Base-by-base conservation (phyloP, 2,888 invertebrate genomes). In the Eudemis profundana region DNA sequence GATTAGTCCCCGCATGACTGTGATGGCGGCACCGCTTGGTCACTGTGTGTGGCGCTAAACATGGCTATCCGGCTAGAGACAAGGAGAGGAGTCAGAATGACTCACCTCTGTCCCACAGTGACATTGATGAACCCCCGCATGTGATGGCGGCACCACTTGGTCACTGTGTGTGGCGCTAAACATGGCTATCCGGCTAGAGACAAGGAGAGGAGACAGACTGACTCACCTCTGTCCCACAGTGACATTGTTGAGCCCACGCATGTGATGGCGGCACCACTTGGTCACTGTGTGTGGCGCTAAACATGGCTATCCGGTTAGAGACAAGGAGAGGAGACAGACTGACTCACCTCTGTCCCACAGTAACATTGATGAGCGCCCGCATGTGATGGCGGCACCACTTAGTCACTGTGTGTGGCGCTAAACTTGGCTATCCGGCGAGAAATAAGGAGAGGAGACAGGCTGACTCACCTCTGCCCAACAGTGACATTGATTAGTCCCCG, bases 101-200 rank as follows among this genome's bases (percentile, higher is more conserved):
- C n/a, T n/a, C n/a, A 96, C 96, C 95, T 95, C 61, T 95, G 95
- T 29, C 99, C 99, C 23, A 99, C 94, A n/a, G n/a, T n/a, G n/a
- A n/a, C n/a, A n/a, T n/a, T n/a, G n/a, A n/a, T n/a, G n/a, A n/a
- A 27, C 60, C 96, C 95, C 70, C 96, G 95, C 74, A 99, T 93
- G 83, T 98, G 95, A 61, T 94, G 94, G 21, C 96, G 93, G 72
- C 97, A 97, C 98, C 99, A 99, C 82, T 96, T 96, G 42, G 97
- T 97, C 0, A 99, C 96, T 97, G 85, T 97, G 97, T 0, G 99
- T 99, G 1, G 99, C 99, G 88, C 98, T 98, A 82, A 98, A 99
- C 94, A 99, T 95, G 0, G 96, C 98, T 12, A 95, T 82, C 21
- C 93, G 92, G 7, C n/a, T n/a, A 44, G 44, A 12, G 10, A 21